Evolutionary conservation across 2,797 vertebrate genomes (phyloP).

Genomic region (Cirrhinus mrigala): DNA sequence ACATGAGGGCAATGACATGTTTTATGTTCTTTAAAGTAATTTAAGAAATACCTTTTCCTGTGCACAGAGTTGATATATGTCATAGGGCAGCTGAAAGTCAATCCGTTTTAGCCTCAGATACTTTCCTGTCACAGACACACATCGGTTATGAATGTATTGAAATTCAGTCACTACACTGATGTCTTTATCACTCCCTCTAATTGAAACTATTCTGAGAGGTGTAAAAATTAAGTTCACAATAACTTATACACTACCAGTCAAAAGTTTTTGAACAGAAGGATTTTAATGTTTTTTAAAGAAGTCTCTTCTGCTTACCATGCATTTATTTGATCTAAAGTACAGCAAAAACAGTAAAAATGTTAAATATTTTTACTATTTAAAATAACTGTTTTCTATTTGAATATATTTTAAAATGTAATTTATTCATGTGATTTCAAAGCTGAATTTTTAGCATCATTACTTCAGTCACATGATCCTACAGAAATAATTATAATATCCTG

Average conservation of each 20-base stretch:
- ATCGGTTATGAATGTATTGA: conserved; percentile 3
- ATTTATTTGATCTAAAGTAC: no score
- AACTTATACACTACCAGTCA: not conserved
- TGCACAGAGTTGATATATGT: conserved; percentile 97
- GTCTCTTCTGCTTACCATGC: no score
- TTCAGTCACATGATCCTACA: no score
- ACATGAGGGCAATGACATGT: not conserved
- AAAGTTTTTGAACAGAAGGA: no score
- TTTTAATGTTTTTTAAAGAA: no score
- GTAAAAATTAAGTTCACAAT: not conserved
- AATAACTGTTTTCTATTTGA: no score
- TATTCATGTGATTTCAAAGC: no score
- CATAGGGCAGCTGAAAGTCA: conserved; percentile 97
- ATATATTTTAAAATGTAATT: no score
- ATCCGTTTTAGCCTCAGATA: conserved; percentile 96
- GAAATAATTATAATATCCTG: no score
- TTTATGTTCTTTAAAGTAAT: not conserved
- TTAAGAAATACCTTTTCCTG: conserved; percentile 89
- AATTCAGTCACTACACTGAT: not conserved
- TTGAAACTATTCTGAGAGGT: not conserved
- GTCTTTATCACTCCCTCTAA: not conserved
- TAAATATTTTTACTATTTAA: no score
- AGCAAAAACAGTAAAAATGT: no score
- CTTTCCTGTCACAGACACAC: conserved; percentile 82
- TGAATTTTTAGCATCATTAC: no score